These are phyloP conservation scores for Drosophila suzukii DNA, from an alignment of 1,140 invertebrate species.

Conservation along the genomic window DNA sequence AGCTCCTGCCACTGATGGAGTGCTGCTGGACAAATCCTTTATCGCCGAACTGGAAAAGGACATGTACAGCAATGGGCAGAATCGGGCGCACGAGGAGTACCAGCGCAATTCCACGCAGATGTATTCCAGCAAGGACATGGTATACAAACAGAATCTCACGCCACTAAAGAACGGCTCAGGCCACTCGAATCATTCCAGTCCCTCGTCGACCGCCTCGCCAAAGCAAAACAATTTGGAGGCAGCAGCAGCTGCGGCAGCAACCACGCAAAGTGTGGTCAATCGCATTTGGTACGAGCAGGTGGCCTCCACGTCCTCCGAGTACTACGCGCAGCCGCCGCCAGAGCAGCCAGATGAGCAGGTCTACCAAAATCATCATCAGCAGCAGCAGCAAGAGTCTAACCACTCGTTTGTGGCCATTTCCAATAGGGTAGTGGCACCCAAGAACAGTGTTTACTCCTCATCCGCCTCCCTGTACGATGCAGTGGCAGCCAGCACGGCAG, in stretches of 20 bases:
- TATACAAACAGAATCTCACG: constrained; percentile 78
- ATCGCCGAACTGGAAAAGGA: constrained; percentile 88
- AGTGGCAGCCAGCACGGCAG: constrained; percentile 68
- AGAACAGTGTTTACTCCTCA: constrained; percentile 61
- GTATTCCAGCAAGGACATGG: constrained; percentile 79
- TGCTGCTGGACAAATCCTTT: constrained; percentile 86
- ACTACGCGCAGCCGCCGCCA: constrained; percentile 65
- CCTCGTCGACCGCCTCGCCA: constrained; percentile 55
- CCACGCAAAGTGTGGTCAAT: constrained; percentile 84
- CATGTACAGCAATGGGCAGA: constrained; percentile 81
- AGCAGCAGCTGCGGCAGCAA: constrained; percentile 25
- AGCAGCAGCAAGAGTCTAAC: constrained; percentile 50
- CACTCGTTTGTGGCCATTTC: constrained; percentile 83
- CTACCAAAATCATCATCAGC: constrained; percentile 66
- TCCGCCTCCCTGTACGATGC: constrained; percentile 68
- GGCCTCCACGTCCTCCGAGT: constrained; percentile 55
- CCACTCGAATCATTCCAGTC: constrained; percentile 65
- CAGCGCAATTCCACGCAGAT: constrained; percentile 85
- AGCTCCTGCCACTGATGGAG: constrained; percentile 35
- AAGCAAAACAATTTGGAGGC: constrained; percentile 67
- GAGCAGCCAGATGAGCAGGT: constrained; percentile 56
- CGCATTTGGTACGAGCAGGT: constrained; percentile 85
- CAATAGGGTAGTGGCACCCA: constrained; percentile 75
- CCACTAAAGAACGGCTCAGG: constrained; percentile 67
- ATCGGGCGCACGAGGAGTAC: constrained; percentile 71